A percentile compares a stretch with the other conserved stretches of the same genome.
These are phyloP conservation scores for Drosophila fungiperda DNA, from an alignment of 2,888 invertebrate species.

Conservation along the genomic window DNA sequence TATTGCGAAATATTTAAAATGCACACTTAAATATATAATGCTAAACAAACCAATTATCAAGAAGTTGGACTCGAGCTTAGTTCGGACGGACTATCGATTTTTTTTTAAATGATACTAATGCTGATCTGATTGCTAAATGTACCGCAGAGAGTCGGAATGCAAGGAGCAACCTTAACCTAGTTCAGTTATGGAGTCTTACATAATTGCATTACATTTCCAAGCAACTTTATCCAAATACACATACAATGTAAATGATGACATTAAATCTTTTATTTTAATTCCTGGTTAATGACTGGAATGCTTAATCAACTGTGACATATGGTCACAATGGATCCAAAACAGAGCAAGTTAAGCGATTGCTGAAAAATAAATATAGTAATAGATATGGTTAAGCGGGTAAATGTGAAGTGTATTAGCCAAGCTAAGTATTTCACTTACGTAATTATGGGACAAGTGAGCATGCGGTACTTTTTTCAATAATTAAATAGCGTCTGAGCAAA, in stretches of 20 bases:
- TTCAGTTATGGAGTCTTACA: neutral
- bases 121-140: neutral
- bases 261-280: neutral
- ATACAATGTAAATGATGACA: neutral
- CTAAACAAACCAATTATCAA: neutral
- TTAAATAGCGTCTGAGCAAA: neutral
- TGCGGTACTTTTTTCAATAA: constrained; percentile 10
- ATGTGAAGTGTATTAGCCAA: neutral
- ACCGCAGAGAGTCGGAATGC: neutral
- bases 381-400: constrained; percentile 28
- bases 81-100: constrained; percentile 3
- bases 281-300: constrained; percentile 14
- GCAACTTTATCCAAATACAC: constrained; percentile 3
- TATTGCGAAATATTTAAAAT: constrained; percentile 5
- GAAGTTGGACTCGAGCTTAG: neutral
- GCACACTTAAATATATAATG: neutral
- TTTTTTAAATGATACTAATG: neutral
- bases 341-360: constrained; percentile 21
- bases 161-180: neutral
- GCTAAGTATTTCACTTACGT: constrained; percentile 54
- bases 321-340: constrained; percentile 21
- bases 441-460: constrained; percentile 11
- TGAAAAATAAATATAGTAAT: constrained; percentile 55
- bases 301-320: constrained; percentile 8
- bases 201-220: neutral